A percentile compares a stretch with the other conserved stretches of the same genome.
These are phyloP conservation scores for Heterodera schachtii DNA, from an alignment of 1,140 invertebrate species.

Conservation along the genomic window DNA sequence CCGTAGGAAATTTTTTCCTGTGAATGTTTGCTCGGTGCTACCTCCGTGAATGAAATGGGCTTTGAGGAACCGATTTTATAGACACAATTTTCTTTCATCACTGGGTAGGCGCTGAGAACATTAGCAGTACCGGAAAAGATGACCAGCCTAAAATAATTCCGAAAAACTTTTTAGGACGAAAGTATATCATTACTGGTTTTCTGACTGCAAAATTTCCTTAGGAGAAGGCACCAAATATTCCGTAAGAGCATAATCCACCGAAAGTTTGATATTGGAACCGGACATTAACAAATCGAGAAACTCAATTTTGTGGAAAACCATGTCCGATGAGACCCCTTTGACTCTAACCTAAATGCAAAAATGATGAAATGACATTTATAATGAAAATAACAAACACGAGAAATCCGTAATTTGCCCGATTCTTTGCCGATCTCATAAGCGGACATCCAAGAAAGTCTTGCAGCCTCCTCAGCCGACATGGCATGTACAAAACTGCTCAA, in stretches of 20 bases:
- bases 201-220: conserved; percentile 54
- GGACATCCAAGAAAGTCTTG: conserved; percentile 49
- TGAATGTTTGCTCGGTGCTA: conserved; percentile 50
- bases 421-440: conserved; percentile 47
- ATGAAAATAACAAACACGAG: conserved; percentile 2
- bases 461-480: conserved; percentile 41
- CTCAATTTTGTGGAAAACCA: conserved; percentile 56
- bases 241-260: conserved; percentile 49
- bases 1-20: conserved; percentile 56
- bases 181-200: conserved; percentile 50
- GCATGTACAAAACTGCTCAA: conserved; percentile 48
- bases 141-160: conserved; percentile 52
- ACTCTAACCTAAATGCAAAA: conserved; percentile 25
- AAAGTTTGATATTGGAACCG: conserved; percentile 45
- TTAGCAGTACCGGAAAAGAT: conserved; percentile 51
- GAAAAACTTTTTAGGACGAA: too few relatives aligned
- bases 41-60: conserved; percentile 51
- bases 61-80: conserved; percentile 51
- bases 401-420: conserved; percentile 20
- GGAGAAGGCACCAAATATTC: conserved; percentile 51
- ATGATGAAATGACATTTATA: background rate
- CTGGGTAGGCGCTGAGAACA: conserved; percentile 47
- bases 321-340: conserved; percentile 32
- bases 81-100: conserved; percentile 51
- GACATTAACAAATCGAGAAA: conserved; percentile 44